Percentiles rank a stretch among this genome's conserved stretches.
Conservation (phyloP, 2,113 vertebrate species). For the Corythornis cristatus region DNA sequence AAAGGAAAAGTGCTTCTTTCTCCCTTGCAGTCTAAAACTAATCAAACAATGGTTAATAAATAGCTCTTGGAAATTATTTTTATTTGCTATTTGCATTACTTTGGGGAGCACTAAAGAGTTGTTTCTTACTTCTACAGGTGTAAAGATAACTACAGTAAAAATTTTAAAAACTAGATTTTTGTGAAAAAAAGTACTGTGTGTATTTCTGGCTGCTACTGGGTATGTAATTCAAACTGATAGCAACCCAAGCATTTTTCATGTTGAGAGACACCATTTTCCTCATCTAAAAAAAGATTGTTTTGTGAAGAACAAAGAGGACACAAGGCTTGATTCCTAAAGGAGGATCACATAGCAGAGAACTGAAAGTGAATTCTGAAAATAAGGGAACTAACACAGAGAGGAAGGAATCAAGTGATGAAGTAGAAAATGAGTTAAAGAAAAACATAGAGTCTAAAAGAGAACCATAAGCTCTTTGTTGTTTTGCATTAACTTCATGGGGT, state of each 20-base stretch:
- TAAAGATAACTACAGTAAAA: neutral
- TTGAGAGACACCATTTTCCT: neutral
- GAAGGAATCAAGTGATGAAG: neutral
- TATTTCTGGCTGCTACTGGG: neutral
- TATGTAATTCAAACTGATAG: neutral
- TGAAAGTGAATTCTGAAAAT: neutral
- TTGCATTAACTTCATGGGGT: neutral
- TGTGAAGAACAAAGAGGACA: neutral
- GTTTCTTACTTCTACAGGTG: neutral
- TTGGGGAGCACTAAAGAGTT: neutral
- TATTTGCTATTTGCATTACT: neutral
- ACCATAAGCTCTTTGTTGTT: neutral
- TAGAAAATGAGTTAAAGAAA: neutral
- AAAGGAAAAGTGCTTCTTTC: neutral
- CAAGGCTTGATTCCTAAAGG: neutral
- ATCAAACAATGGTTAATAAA: neutral
- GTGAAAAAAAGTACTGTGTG: neutral
- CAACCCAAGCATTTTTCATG: neutral
- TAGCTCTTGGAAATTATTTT: neutral
- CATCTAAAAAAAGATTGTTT: neutral
- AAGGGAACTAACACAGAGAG: neutral
- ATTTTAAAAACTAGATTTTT: neutral
- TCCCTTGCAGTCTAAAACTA: fast-evolving
- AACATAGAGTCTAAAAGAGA: neutral
- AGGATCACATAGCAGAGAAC: neutral